Evolutionary conservation across 2,797 vertebrate species (phyloP), one percentile per base, ranked within the genome.

Genomic region (Spinibarbus caldwelli): DNA sequence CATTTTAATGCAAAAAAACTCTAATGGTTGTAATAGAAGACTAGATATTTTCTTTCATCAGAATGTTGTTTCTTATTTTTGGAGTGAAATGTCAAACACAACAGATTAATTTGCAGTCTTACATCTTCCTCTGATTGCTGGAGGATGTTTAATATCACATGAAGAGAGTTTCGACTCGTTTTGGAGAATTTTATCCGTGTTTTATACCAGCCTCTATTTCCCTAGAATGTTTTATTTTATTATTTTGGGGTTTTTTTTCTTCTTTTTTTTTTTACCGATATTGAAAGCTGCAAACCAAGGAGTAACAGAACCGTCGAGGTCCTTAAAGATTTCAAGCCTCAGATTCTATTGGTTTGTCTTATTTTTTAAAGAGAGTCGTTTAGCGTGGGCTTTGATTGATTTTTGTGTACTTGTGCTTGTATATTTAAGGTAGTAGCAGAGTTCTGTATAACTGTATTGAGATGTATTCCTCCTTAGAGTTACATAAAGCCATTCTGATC

Each of bases 251-350:
- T n/a, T n/a, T 26, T 73, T 34, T 3, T 34, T 34, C 4, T 34
- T 4, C 6, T 38, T 38, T 38, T 6, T 7, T 85, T 87, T 86
- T 89, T 88, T 68, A 88, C 85, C 59, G 85, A 89, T 29, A 68
- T 85, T 85, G 93, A 96, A 96, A 97, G 96, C 97, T 97, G 96
- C 96, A 97, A 94, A 97, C 97, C 97, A 97, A 97, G 97, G 95
- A 98, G 95, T 96, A 95, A 94, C 71, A 19, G 72, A 86, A 78
- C 86, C 94, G 95, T 95, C 94, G 95, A 95, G 96, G 95, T 95
- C 95, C 95, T 93, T 95, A 96, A 92, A 95, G 95, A 95, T 95
- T 95, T 94, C 92, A 93, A 90, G 92, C 85, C 93, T 92, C 91
- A 92, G 90, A 94, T 91, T 92, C 91, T 92, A 90, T 91, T 94